A percentile compares a stretch with the other conserved stretches of the same genome.
Evolutionary conservation across 2,113 vertebrate species (phyloP).

Genomic region (Microtus montanus): DNA sequence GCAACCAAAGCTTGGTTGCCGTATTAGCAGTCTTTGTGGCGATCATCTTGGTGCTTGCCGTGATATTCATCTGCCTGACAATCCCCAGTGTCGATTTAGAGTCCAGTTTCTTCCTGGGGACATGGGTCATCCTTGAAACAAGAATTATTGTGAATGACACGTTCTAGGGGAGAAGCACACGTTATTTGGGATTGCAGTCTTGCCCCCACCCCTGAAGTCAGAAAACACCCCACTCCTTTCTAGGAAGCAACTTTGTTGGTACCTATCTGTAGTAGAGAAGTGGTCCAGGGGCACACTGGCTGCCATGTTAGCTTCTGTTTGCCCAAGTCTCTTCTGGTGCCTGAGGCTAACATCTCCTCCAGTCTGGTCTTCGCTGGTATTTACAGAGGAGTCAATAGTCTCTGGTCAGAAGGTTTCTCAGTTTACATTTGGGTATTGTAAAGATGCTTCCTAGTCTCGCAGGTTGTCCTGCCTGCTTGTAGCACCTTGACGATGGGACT

Average conservation of each 20-base stretch:
- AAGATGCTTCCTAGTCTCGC: conserved; percentile 94
- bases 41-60: conserved; percentile 83
- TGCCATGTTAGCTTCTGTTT: conserved; percentile 94
- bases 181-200: conserved; percentile 96
- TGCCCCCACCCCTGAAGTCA: conserved; percentile 83
- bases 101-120: conserved; percentile 90
- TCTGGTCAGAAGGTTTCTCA: conserved; percentile 96
- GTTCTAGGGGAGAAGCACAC: conserved; percentile 92
- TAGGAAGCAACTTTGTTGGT: conserved; percentile 98
- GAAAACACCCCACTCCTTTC: conserved; percentile 86
- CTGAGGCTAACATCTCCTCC: conserved; percentile 97
- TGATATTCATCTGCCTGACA: conserved; percentile 95
- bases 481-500: too few relatives aligned
- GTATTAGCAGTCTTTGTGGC: conserved; percentile 91
- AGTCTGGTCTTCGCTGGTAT: conserved; percentile 95
- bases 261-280: conserved; percentile 97
- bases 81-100: conserved; percentile 96
- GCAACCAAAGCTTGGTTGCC: conserved; percentile 93
- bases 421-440: conserved; percentile 96
- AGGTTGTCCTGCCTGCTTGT: conserved; percentile 95
- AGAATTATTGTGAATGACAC: conserved; percentile 86
- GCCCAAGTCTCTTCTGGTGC: conserved; percentile 95
- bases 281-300: conserved; percentile 94
- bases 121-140: too few relatives aligned
- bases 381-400: conserved; percentile 94